Evolutionary conservation across 2,888 invertebrate genomes (phyloP), one percentile per base, ranked within the genome.

Genomic region (Drosophila recens): DNA sequence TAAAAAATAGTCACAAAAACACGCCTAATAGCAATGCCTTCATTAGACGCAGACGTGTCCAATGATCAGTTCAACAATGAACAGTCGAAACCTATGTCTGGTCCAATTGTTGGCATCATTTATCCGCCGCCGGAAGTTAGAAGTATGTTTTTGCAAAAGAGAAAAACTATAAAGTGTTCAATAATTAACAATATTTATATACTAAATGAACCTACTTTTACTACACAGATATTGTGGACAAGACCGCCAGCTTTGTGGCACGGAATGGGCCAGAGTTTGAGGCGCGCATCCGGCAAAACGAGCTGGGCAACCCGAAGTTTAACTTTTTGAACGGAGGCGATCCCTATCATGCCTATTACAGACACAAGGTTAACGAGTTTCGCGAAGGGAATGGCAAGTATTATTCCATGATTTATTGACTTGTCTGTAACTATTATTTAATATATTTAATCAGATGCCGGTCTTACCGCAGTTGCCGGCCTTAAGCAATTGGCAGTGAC

Each of bases 121-220:
- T 99, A 99, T 93, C 99, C 99, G 72, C 99, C 99, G 13, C 99
- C 99, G 71, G 99, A 99, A 95, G 98, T 99, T 92, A 96, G 99
- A 94, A 99, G 99, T 98, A 98, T 97, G 97, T 97, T 98, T 97
- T 94, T 75, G 57, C 9, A 57, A 64, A 57, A 1, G 8, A 8
- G 30, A 65, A 66, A 71, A 58, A 59, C 20, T 36, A 43, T 15
- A 20, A 8, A 17, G 43, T 3, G 51, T 15, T 10, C 49, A 23
- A 2, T 30, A 30, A 8, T 8, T 8, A 8, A 8, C n/a, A n/a
- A n/a, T n/a, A n/a, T n/a, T n/a, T n/a, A n/a, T n/a, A n/a, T n/a
- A 61, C 84, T 89, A 79, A 90, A 71, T 85, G 48, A 40, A 11
- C 33, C 56, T 15, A 9, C 9, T 9, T 15, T 70, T 62, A 80